phyloP scores from a whole-genome alignment of 2,797 vertebrate genomes.

The Myotis pilosus region DNA sequence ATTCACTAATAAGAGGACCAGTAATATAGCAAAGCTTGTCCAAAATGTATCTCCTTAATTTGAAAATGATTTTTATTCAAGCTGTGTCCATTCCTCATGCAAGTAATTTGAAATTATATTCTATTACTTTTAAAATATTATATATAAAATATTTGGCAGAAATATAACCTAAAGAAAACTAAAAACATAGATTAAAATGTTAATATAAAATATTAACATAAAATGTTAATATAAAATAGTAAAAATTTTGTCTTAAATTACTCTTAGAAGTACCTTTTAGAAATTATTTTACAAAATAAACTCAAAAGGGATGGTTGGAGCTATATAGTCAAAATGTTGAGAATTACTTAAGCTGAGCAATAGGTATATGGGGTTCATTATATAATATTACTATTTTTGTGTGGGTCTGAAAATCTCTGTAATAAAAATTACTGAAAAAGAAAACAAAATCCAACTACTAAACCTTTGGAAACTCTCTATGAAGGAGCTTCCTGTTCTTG shows the following conservation, averaged over 20 bases:
- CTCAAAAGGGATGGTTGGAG: background rate
- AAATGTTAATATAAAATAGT: background rate
- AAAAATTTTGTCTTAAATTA: constrained; percentile 3
- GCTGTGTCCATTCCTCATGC: background rate
- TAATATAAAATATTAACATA: background rate
- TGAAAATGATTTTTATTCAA: background rate
- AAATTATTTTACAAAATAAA: constrained; percentile 28
- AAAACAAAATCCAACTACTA: background rate
- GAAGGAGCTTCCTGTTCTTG: background rate
- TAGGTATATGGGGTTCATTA: background rate
- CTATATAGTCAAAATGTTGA: background rate
- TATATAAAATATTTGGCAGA: background rate
- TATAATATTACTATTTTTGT: background rate
- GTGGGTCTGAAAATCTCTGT: background rate
- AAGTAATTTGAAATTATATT: background rate
- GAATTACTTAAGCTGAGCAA: background rate
- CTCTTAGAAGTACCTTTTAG: constrained; percentile 22
- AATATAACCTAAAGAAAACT: background rate
- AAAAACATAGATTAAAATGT: constrained; percentile 3
- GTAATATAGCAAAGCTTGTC: background rate
- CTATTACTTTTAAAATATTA: background rate
- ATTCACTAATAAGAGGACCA: background rate
- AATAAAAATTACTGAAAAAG: background rate
- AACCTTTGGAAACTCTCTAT: background rate
- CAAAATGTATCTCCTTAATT: background rate